phyloP scores from a whole-genome alignment of 2,888 invertebrate genomes.

The Mylabris sibirica region DNA sequence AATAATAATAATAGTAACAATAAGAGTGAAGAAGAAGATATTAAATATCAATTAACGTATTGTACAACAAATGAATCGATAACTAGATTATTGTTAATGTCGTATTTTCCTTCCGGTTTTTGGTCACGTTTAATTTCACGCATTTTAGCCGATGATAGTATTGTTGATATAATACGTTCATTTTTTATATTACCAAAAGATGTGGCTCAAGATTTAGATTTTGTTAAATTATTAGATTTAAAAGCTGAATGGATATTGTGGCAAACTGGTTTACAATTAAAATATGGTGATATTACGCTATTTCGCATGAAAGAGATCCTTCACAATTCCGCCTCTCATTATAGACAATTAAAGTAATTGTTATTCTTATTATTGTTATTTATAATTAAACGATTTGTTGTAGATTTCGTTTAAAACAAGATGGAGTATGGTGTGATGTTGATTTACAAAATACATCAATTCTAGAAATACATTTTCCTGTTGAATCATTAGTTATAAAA shows the following conservation, averaged over 20 bases:
- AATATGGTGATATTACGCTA: conserved; percentile 82
- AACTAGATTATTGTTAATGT: conserved; percentile 85
- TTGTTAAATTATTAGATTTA: conserved; percentile 70
- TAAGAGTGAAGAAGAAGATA: conserved; percentile 36
- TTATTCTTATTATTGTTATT: background rate
- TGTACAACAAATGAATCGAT: conserved; percentile 68
- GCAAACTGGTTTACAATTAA: conserved; percentile 90
- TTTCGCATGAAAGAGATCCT: conserved; percentile 83
- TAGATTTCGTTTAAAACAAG: conserved; percentile 79
- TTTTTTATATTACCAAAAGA: conserved; percentile 78
- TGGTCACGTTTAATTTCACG: conserved; percentile 95
- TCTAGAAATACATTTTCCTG: conserved; percentile 85
- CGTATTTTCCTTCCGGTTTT: conserved; percentile 98
- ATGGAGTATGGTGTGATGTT: conserved; percentile 86
- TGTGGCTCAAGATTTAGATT: conserved; percentile 69
- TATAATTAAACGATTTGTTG: conserved; percentile 27
- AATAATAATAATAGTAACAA: conserved; percentile 34
- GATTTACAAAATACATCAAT: conserved; percentile 82
- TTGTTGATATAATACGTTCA: conserved; percentile 78
- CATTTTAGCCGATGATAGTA: conserved; percentile 87
- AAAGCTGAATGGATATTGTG: conserved; percentile 92
- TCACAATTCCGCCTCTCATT: conserved; percentile 64
- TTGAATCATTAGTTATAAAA: conserved; percentile 69
- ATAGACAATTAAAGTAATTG: conserved; percentile 58
- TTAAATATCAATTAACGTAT: conserved; percentile 55